Base-by-base conservation (phyloP, 2,888 invertebrate genomes). In the Nemotelus pantherinus region DNA sequence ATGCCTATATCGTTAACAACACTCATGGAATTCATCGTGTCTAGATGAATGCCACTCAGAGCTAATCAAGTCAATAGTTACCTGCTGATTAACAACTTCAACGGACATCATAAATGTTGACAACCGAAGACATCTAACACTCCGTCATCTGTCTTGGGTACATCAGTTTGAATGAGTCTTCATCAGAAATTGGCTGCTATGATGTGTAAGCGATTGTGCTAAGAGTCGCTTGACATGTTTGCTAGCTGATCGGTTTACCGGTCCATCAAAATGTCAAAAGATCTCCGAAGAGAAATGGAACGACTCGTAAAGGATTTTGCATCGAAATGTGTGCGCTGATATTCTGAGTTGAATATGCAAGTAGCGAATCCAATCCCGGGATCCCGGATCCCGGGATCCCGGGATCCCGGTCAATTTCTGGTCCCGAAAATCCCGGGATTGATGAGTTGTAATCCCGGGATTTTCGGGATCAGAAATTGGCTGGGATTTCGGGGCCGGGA, bases 81-180 rank as follows among this genome's bases (percentile, higher is more conserved):
- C 74, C 74, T 74, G 63, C 41, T 74, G 74, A 74, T 74, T 74
- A 60, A 77, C 50, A 77, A 50, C 50, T 39, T 48, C 60, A 77
- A 70, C 25, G 53, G 63, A 76, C 67, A 76, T 76, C 78, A 78
- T 65, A 48, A 57, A 76, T 68, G 68, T 78, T 78, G 78, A 78
- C 78, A 78, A 78, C 78, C 64, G 76, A 78, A 78, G 78, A 78
- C 78, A 78, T 72, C 70, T 60, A 75, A 72, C 75, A 68, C 68
- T 72, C 67, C n/a, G 47, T 67, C 45, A 75, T 53, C 41, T 43
- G 70, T 70, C 70, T 5, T 41, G 47, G 70, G 55, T 4, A 7
- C 55, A 70, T 70, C 55, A 70, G 55, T 70, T 55, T 9, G 47
- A 7, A 39, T 44, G 50, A 65, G 9, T 10, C 65, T 45, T 10